phyloP scores from a whole-genome alignment of 35 echinoderm and acorn worm species.

The Ophioderma brevispina region DNA sequence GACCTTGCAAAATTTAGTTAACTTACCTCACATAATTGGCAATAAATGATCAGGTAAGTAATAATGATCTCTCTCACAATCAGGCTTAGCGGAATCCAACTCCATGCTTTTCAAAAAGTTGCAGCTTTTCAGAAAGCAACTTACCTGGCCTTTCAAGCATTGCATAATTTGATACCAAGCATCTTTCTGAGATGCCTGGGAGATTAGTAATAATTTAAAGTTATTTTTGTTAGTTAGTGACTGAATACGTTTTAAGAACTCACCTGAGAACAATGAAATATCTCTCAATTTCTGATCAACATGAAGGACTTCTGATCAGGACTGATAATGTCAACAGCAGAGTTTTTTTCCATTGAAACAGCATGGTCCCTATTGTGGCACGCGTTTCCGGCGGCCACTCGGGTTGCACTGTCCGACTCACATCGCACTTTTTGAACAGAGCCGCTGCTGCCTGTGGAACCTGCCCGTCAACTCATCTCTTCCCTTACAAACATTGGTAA shows the following conservation, averaged over 20 bases:
- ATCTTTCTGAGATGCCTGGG: no score
- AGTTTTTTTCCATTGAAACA: conserved; percentile 89
- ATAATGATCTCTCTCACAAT: no score
- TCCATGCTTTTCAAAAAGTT: no score
- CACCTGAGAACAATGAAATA: conserved; percentile 99
- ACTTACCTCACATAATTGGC: no score
- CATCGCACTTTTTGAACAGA: neutral
- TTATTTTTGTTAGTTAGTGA: no score
- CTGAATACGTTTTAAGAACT: neutral
- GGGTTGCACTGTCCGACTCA: neutral
- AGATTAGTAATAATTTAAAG: no score
- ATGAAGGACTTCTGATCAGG: conserved; percentile 90
- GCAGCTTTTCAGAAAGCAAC: no score
- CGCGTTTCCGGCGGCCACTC: neutral
- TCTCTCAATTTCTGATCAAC: conserved; percentile 90
- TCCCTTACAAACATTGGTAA: neutral
- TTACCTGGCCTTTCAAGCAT: no score
- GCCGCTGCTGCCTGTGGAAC: neutral
- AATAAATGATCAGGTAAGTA: no score
- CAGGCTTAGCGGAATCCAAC: no score
- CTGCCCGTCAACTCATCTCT: neutral
- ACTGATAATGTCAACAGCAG: conserved; percentile 81
- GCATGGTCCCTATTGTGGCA: conserved; percentile 85
- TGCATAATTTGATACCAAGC: no score
- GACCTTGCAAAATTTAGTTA: no score